Percentiles rank a stretch among this genome's conserved stretches.
phyloP scores from a whole-genome alignment of 2,113 vertebrate genomes.

The Ascaphus truei region DNA sequence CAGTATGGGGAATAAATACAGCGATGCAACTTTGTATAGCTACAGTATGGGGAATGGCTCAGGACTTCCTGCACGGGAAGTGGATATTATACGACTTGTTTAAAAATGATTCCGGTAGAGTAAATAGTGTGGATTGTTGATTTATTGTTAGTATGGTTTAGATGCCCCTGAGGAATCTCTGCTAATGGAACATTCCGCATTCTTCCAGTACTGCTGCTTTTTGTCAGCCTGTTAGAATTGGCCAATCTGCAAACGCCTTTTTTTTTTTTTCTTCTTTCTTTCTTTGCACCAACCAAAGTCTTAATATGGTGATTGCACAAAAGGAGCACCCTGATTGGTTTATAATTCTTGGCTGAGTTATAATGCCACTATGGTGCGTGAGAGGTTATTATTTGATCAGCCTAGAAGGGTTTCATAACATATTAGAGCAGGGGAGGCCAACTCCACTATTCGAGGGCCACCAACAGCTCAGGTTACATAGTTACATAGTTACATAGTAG shows the following conservation, averaged over 20 bases:
- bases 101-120: no score
- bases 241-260: not conserved
- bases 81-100: no score
- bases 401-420: not conserved
- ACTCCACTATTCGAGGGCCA: no score
- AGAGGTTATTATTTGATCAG: constrained; percentile 15
- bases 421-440: no score
- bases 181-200: not conserved
- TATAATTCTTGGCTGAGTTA: not conserved
- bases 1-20: no score
- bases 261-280: no score
- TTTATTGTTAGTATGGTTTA: not conserved
- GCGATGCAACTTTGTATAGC: no score
- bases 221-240: not conserved
- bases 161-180: not conserved
- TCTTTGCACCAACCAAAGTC: not conserved
- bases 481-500: no score
- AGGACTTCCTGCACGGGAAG: no score
- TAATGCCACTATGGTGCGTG: not conserved
- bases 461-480: no score
- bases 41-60: no score
- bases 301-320: not conserved
- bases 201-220: not conserved
- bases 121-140: no score
- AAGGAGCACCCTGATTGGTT: not conserved